phyloP scores from a whole-genome alignment of 2,113 vertebrate species.

The Genyomyrus donnyi region DNA sequence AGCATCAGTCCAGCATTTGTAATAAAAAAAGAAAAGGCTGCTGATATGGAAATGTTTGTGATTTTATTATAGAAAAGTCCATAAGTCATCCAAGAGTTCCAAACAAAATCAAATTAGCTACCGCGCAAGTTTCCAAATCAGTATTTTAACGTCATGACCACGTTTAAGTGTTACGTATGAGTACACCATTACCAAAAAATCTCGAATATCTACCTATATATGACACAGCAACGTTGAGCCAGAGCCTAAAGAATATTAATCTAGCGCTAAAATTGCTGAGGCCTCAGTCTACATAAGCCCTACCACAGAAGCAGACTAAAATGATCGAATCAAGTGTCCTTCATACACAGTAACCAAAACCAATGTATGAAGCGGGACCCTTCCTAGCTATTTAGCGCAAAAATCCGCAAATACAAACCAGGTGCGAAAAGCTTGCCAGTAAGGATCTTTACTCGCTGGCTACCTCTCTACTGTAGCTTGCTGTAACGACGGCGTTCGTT shows the following conservation, averaged over 20 bases:
- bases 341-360: neutral
- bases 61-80: slow-evolving; percentile 27
- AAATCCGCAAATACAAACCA: neutral
- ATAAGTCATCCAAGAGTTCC: slow-evolving; percentile 7
- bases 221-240: neutral
- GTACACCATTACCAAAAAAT: neutral
- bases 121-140: neutral
- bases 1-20: slow-evolving; percentile 5
- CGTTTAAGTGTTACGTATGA: neutral
- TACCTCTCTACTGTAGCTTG: slow-evolving; percentile 1
- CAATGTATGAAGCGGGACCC: neutral
- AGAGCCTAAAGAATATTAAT: neutral
- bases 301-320: neutral
- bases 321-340: neutral
- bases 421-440: neutral
- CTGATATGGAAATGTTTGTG: slow-evolving; percentile 17
- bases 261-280: neutral
- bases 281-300: neutral
- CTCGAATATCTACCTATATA: neutral
- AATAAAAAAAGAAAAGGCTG: slow-evolving; percentile 26
- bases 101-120: slow-evolving; percentile 17
- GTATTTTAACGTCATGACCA: neutral
- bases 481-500: neutral
- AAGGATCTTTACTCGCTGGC: neutral
- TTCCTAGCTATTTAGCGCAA: neutral